Base-by-base conservation (phyloP, 2,113 vertebrate genomes). In the Telmatochromis brichardi region DNA sequence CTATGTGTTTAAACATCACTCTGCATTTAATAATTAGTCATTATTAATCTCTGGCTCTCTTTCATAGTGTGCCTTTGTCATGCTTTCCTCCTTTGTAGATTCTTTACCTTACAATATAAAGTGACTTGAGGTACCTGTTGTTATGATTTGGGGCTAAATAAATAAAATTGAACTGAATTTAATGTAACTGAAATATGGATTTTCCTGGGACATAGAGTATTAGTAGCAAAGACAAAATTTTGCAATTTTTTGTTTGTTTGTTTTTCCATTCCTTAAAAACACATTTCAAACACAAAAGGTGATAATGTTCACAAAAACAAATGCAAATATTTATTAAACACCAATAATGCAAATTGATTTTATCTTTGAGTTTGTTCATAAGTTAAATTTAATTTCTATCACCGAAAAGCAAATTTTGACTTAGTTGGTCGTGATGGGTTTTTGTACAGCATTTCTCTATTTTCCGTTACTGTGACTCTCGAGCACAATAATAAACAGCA, bases 341-440 rank as follows among this genome's bases (percentile, higher is more conserved):
- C 26, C 57, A 58, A 17, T 17, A 31, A 58, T 31, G 57, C 26
- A 58, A 58, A 31, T 58, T 6, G 26, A 58, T 58, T 58, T 58
- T 31, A 58, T 58, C 57, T 58, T 17, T 58, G 14, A 17, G 57
- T 17, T 60, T 58, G 57, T 31, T 9, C 57, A 60, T 60, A 31
- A 9, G 8, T 60, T 60, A 0, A 31, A 17, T 60, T 60, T 58
- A 4, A 58, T 31, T 58, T 60, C 57, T 31, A 14, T 60, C 14
- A 9, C 5, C 1, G 0, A 60, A 6, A 17, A 58, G 0, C 14
- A 2, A 58, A 58, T 60, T 17, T 60, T 60, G 57, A 60, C 26
- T 31, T 60, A 9, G 5, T 60, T 58, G 14, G 4, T 2, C 0
- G 4, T 55, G 53, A 1, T 26, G 54, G 54, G 1, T 28, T 58